Evolutionary conservation across 92 coral and sea anemone genomes (phyloP).

Genomic region (Siderastrea radians): DNA sequence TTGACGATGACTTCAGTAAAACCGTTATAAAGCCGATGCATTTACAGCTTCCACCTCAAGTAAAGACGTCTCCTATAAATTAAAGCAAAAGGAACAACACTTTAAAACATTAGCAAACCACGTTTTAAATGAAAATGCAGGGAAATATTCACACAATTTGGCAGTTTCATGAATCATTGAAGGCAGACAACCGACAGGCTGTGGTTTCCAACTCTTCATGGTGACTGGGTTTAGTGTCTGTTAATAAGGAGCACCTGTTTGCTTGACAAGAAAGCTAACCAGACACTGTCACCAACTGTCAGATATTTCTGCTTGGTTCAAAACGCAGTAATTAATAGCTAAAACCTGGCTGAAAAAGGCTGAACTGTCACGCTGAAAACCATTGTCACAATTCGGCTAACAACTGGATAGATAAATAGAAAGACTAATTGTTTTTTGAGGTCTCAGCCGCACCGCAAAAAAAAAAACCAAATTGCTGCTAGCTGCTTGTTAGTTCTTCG

Average conservation of each 20-base stretch:
- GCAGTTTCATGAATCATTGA: conserved; percentile 43
- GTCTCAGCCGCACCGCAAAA: not conserved
- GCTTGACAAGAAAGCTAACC: no score
- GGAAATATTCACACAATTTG: conserved; percentile 12
- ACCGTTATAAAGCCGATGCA: conserved; percentile 12
- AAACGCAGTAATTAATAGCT: not conserved
- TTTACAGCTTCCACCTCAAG: not conserved
- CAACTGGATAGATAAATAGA: conserved; percentile 32
- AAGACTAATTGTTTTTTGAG: not conserved
- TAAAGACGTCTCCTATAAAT: not conserved
- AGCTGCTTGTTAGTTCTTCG: no score
- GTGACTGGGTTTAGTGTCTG: conserved; percentile 15
- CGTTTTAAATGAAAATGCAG: not conserved
- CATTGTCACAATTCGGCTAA: conserved; percentile 2
- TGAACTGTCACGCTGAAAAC: conserved; percentile 18
- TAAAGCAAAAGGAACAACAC: not conserved
- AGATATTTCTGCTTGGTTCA: not conserved
- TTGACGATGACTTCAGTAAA: not conserved
- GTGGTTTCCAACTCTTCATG: conserved; percentile 2
- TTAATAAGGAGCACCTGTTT: conserved; percentile 16
- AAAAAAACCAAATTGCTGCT: no score
- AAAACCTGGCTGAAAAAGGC: not conserved
- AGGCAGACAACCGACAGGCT: conserved; percentile 1
- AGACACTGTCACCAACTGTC: no score
- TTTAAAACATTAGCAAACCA: not conserved